Base-by-base conservation (phyloP, 2,797 vertebrate species). In the Enteromius paludinosus region DNA sequence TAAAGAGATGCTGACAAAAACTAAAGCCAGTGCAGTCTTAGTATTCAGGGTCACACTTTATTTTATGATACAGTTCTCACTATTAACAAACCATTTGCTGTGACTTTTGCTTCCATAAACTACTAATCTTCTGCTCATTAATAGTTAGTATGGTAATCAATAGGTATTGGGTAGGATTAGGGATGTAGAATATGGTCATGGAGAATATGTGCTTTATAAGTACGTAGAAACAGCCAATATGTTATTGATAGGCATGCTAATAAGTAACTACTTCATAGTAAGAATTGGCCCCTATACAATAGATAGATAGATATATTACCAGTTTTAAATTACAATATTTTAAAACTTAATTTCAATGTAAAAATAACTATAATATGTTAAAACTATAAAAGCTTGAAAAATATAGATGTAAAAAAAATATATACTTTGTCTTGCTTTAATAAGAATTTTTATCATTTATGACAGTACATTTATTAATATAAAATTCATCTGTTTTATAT, bases 1-100 rank as follows among this genome's bases (percentile, higher is more conserved):
- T 35, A 23, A 66, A 68, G 23, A 38, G 65, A 85, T 43, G 62
- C 61, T 66, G 74, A 77, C 5, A 28, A 41, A 23, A 78, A 65
- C 18, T n/a, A 78, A 71, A 61, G 15, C 38, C 17, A 38, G n/a
- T 20, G 9, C 35, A 76, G n/a, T 43, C 23, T 45, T 59, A 76
- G 10, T n/a, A 17, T 2, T 9, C 15, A 20, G 9, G 10, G n/a
- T 12, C n/a, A 23, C n/a, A 59, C n/a, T 59, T 59, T 25, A 25
- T 25, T 59, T 25, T 59, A 25, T 12, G 54, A 11, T 59, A 4
- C 4, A 25, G 12, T 59, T 59, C n/a, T 14, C 11, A 4, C 54
- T 59, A 12, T 25, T 59, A 59, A 23, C 11, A 59, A 59, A 59
- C 23, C 56, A 25, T 59, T 25, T 11, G 25, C 54, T 59, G 23